Percentiles rank a stretch among this genome's conserved stretches.
phyloP scores from a whole-genome alignment of 1,140 invertebrate genomes.

The Melanaphis sacchari region DNA sequence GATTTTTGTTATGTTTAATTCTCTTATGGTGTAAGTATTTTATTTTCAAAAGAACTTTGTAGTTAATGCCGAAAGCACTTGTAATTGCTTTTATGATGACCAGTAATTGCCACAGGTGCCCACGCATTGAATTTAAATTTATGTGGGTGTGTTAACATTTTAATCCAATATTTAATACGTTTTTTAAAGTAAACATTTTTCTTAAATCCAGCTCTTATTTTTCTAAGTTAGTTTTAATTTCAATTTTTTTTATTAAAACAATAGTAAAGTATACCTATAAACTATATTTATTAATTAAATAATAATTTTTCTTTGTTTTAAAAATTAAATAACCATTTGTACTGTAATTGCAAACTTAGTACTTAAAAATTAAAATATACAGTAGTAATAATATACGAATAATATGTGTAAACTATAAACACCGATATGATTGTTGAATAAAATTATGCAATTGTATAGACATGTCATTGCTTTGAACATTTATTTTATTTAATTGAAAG shows the following conservation, averaged over 20 bases:
- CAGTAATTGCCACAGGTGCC: background rate
- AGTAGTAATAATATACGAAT: background rate
- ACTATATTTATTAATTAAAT: background rate
- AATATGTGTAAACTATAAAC: background rate
- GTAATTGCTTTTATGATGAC: constrained; percentile 29
- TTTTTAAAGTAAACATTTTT: background rate
- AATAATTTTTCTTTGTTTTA: background rate
- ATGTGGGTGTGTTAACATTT: background rate
- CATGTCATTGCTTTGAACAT: background rate
- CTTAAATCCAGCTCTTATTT: background rate
- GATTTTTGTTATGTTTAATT: background rate
- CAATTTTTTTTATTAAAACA: background rate
- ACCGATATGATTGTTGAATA: too few relatives aligned
- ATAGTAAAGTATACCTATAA: background rate
- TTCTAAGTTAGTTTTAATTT: background rate
- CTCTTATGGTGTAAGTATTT: background rate
- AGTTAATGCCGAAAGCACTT: background rate
- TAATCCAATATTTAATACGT: background rate
- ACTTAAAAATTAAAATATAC: background rate
- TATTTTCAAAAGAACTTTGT: constrained; percentile 13
- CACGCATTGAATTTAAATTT: background rate
- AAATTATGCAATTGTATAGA: background rate
- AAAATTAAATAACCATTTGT: background rate
- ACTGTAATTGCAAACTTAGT: background rate
- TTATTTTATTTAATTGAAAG: too few relatives aligned